These are phyloP conservation scores for Zaprionus ghesquierei DNA, from an alignment of 1,140 invertebrate species.

Conservation along the genomic window DNA sequence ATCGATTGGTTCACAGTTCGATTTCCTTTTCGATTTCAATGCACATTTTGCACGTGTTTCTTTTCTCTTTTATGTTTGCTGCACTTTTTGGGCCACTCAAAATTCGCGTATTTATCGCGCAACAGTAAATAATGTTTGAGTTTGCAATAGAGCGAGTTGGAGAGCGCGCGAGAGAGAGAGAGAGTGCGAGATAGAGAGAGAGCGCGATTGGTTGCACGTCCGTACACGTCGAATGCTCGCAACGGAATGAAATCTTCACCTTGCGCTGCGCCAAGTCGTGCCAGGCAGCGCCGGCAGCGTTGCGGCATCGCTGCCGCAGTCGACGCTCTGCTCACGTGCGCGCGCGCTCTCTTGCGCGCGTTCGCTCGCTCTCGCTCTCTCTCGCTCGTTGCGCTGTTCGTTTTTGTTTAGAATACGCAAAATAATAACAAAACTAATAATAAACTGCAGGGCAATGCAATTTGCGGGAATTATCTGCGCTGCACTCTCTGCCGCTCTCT, in stretches of 20 bases:
- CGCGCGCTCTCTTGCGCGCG: conserved; percentile 30
- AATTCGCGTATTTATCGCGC: conserved; percentile 21
- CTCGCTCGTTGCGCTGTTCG: conserved; percentile 14
- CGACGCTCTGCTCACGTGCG: not conserved
- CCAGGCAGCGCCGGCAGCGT: not conserved
- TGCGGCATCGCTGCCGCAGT: conserved; percentile 14
- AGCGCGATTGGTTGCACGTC: conserved; percentile 55
- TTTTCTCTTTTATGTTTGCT: conserved; percentile 2
- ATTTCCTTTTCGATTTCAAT: not conserved
- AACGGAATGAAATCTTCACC: conserved; percentile 75
- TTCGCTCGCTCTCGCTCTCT: conserved; percentile 17
- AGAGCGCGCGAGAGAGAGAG: not conserved
- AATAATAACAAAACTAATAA: conserved; percentile 83
- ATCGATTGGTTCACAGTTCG: conserved; percentile 16
- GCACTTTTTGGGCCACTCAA: conserved; percentile 3
- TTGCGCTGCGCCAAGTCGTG: conserved; percentile 29
- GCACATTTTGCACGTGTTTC: conserved; percentile 19
- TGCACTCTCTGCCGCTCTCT: conserved; percentile 1
- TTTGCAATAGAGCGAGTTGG: not conserved
- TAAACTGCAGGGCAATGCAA: conserved; percentile 78
- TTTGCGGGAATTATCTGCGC: conserved; percentile 62
- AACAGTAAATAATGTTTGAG: not conserved
- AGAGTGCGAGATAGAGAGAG: conserved; percentile 7
- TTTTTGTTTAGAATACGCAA: conserved; percentile 82
- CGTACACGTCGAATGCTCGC: conserved; percentile 68